Evolutionary conservation across 2,888 invertebrate species (phyloP), one percentile per base, ranked within the genome.

Genomic region (Chymomyza amoena): DNA sequence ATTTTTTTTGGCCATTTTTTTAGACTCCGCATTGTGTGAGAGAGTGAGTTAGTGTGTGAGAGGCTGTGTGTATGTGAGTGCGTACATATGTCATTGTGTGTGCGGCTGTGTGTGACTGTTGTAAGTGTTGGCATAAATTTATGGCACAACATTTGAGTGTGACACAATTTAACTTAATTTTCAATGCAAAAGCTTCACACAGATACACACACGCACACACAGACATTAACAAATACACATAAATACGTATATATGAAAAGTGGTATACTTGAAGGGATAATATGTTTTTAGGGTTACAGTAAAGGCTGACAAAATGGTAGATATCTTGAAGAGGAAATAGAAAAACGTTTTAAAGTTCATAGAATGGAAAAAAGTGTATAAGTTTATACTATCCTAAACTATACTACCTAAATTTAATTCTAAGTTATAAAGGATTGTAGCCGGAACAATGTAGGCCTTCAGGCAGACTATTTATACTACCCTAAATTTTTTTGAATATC

Each of bases 141-240:
- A 87, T 85, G 81, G 81, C 74, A 70, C 83, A 82, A 84, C 89
- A 83, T 88, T 89, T 87, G 89, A 89, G 85, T 87, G 88, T 89
- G 90, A 88, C 89, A 88, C 84, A 89, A 88, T 90, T 90, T 89
- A 87, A 87, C 81, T 89, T 88, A 88, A 88, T 88, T 88, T 85
- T 72, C 78, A 73, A 77, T 81, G 78, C 76, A 84, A 73, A 63
- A 69, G 71, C 74, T 75, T 71, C 73, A 73, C 77, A 71, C 32
- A 51, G 15, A 25, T 6, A 57, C 70, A 68, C 68, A 67, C 69
- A 72, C 72, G 66, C 61, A 70, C 73, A 56, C 62, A 52, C 77
- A 70, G n/a, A 39, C 16, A 16, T 4, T 61, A 69, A 68, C 68
- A 65, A 68, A 72, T 72, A 68, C 61, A 70, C 73, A 59, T 59